phyloP scores from a whole-genome alignment of 2,113 vertebrate species.

The Campylomormyrus numenius region DNA sequence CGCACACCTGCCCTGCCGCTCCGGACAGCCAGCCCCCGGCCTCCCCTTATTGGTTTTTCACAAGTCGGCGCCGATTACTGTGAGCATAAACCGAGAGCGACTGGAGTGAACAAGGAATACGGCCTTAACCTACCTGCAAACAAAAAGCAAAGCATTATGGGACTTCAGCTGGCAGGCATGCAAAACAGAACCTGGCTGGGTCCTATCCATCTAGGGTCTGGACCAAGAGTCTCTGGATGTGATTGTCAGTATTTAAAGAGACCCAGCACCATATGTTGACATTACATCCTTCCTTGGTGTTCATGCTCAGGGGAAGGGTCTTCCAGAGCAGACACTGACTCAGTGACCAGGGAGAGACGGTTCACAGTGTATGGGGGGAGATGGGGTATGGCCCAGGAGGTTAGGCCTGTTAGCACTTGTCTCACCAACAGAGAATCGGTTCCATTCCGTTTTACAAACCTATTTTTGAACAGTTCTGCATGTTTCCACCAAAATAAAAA shows the following conservation, averaged over 20 bases:
- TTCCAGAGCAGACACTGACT: background rate
- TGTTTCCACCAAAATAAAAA: background rate
- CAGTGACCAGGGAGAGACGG: background rate
- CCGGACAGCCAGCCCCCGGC: background rate
- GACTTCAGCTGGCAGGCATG: background rate
- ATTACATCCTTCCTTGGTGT: background rate
- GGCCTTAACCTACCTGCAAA: background rate
- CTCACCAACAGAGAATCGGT: background rate
- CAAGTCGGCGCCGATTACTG: background rate
- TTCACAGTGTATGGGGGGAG: background rate
- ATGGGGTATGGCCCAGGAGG: background rate
- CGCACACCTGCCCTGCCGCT: slow-evolving; percentile 52
- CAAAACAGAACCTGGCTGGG: background rate
- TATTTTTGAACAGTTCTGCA: background rate
- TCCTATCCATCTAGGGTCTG: background rate
- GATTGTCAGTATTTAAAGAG: background rate
- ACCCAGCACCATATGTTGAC: background rate
- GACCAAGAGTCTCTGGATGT: background rate
- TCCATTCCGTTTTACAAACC: background rate
- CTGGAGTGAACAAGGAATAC: background rate
- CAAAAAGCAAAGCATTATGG: background rate
- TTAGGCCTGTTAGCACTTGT: background rate
- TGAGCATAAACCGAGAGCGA: too few relatives aligned
- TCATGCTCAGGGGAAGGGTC: background rate
- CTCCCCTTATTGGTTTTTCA: slow-evolving; percentile 2